Evolutionary conservation across 2,113 vertebrate species (phyloP), one percentile per base, ranked within the genome.

Genomic region (Lutjanus erythropterus): DNA sequence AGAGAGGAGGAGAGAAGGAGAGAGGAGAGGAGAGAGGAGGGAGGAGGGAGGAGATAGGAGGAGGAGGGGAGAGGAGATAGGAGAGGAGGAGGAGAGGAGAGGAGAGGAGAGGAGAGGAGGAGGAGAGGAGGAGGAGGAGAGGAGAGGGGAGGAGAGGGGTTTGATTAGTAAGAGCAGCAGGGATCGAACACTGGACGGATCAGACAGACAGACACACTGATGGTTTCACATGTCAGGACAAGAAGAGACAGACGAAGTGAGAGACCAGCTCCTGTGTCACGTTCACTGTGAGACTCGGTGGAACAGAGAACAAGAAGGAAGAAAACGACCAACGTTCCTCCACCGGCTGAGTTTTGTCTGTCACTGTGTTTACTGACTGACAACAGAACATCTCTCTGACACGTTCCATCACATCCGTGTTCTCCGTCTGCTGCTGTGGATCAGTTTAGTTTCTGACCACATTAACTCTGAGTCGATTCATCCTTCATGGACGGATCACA

Each of bases 81-180:
- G n/a, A n/a, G n/a, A n/a, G n/a, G n/a, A n/a, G n/a, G n/a, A n/a
- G 8, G 33, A 16, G 35, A 15, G 15, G 39, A 15, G 4, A 25
- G 49, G n/a, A 4, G 19, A 52, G 37, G 47, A 31, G 67, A n/a
- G 8, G 33, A 16, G 35, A 15, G 15, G 39, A 7, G 23, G 4
- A 25, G 49, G n/a, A 4, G 19, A 52, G 37, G 47, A 31, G 67
- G 8, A 21, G 9, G 35, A 15, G 15, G 39, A 15, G 4, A 25
- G 8, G 33, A 16, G 35, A 15, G 15, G 39, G 23, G 4, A 25
- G 49, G n/a, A 4, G 19, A 52, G 37, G 47, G 25, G 67, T 33
- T 80, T 77, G 61, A 77, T 77, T 60, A 75, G 61, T 18, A 14
- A 4, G 61, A 68, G 33, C 23, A 77, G 19, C 42, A 44, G 52